Evolutionary conservation across 1,140 invertebrate species (phyloP), one percentile per base, ranked within the genome.

Genomic region (Musca domestica): DNA sequence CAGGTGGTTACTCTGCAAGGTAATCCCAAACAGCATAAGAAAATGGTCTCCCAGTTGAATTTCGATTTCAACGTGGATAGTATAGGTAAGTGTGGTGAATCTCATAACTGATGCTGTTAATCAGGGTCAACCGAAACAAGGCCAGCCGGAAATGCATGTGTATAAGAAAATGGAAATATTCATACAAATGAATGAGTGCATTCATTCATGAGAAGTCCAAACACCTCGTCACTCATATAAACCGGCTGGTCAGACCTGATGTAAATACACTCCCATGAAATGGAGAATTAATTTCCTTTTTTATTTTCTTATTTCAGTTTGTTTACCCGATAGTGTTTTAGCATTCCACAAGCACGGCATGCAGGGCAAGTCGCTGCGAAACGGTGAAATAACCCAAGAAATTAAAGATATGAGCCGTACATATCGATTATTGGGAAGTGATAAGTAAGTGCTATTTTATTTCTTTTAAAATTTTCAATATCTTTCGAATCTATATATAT

Each of bases 341-440:
- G 96, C 96, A 76, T 98, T 99, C 85, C 96, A 99, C 82, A 92
- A 94, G 73, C 92, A 98, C 84, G 96, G 96, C 66, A 94, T 99
- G 86, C 95, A 98, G 86, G 97, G 96, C 34, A 87, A 95, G 74
- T 98, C 95, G 77, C 91, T 98, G 74, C 93, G 93, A 77, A 95
- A 94, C 83, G 94, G 95, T 64, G 95, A 97, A 86, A 87, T 98
- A 69, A 98, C 95, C 47, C 96, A 98, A 86, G 94, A 97, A 84
- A 98, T 98, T 71, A 91, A 89, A 75, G 96, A 98, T 86, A 88
- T 88, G 66, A 94, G 93, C 74, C 87, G 95, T 80, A 90, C 90
- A 54, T 98, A 97, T 82, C 87, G 92, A 76, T 85, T 98, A 73
- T 86, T 98, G 47, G 95, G 95, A 71, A 90, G 91, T 70, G 95